A percentile compares a stretch with the other conserved stretches of the same genome.
Evolutionary conservation across 2,113 vertebrate genomes (phyloP).

Genomic region (Lasiurus cinereus): DNA sequence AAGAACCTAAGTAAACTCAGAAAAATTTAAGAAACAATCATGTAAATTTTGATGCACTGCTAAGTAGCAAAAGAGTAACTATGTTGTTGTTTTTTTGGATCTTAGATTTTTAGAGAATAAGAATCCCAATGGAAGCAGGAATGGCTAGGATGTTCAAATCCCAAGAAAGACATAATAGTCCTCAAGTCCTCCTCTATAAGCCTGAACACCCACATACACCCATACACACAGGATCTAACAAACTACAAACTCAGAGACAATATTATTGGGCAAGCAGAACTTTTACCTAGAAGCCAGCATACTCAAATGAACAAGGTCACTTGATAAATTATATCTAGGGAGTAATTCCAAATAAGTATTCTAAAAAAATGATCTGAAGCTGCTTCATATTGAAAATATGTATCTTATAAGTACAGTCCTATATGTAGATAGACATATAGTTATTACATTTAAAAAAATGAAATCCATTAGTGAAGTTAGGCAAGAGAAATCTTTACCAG

Average conservation of each 20-base stretch:
- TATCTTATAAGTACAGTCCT: background rate
- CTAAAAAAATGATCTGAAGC: slow-evolving; percentile 31
- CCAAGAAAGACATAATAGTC: background rate
- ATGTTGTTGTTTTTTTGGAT: background rate
- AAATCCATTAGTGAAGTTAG: slow-evolving; percentile 52
- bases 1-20: background rate
- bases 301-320: background rate
- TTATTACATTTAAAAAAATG: slow-evolving; percentile 39
- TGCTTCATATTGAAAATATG: slow-evolving; percentile 43
- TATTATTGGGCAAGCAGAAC: background rate
- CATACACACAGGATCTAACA: background rate
- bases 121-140: background rate
- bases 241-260: slow-evolving; percentile 9
- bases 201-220: background rate
- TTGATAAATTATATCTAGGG: slow-evolving; percentile 44
- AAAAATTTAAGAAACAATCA: slow-evolving; percentile 37
- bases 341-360: slow-evolving; percentile 4
- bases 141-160: slow-evolving; percentile 12
- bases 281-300: background rate
- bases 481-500: slow-evolving; percentile 32
- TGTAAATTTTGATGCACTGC: background rate
- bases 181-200: background rate
- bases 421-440: slow-evolving; percentile 3
- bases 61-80: background rate
- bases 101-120: background rate